Evolutionary conservation across 2,113 vertebrate species (phyloP), one percentile per base, ranked within the genome.

Genomic region (Sinocyclocheilus anophthalmus): DNA sequence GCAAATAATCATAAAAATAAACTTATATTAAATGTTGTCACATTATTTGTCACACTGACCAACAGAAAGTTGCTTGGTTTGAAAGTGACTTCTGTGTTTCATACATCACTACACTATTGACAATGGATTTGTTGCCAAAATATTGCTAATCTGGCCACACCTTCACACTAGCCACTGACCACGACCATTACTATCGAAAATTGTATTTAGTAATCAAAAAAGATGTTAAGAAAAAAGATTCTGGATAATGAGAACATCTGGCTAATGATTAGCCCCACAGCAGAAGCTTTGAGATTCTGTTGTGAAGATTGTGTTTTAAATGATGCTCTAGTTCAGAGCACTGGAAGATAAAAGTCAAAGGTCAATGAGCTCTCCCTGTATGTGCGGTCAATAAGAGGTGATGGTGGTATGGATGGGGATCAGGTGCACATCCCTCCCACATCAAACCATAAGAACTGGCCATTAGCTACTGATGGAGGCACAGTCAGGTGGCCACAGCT

Each of bases 271-370:
- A 76, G 22, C 42, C 22, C 42, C 73, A 76, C 12, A 76, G 73
- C 12, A 30, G 24, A n/a, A 53, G 45, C 12, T 76, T 76, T 61
- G 57, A 61, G 22, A 61, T 61, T 61, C 7, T n/a, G 7, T 61
- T 61, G 57, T 61, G 8, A 61, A 61, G 22, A 61, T 61, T 61
- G 0, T 10, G 57, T 61, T 61, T 61, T 16, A 26, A 50, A 50
- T 2, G 5, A 53, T 4, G n/a, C 22, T 50, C 6, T 16, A 50
- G n/a, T 50, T 42, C 70, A 73, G 37, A 72, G 26, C 26, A 2
- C 65, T 33, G 18, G 65, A 33, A 69, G 37, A 73, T 45, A 73
- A n/a, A 73, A 73, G 33, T 45, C 45, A 26, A 76, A 76, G 73
- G 73, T 76, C 73, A 76, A 18, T 76, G 12, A 73, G 18, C 70